Evolutionary conservation across 2,888 invertebrate species (phyloP), one percentile per base, ranked within the genome.

Genomic region (Aquatica leii): DNA sequence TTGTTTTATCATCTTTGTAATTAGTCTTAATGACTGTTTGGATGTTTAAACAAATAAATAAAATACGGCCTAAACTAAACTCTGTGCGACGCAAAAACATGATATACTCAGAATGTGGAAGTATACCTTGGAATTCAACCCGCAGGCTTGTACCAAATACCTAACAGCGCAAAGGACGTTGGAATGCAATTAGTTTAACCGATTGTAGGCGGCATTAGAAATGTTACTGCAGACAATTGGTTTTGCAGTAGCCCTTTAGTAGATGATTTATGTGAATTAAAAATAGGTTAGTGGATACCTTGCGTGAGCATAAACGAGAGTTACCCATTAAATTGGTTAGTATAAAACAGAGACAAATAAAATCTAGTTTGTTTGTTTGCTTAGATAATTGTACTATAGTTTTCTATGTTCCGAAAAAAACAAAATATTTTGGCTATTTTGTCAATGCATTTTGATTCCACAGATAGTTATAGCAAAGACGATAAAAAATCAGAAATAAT

Each of bases 21-120:
- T n/a, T n/a, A n/a, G n/a, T n/a, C n/a, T n/a, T n/a, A n/a, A n/a
- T n/a, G n/a, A n/a, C n/a, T n/a, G n/a, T n/a, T n/a, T n/a, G n/a
- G n/a, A n/a, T n/a, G n/a, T n/a, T n/a, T n/a, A n/a, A n/a, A n/a
- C n/a, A n/a, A n/a, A n/a, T n/a, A n/a, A n/a, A n/a, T n/a, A n/a
- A 37, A 37, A 43, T 43, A 43, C 17, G 15, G 43, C 43, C 43
- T 43, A 43, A 43, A 43, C 14, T 43, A 14, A 14, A 43, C 43
- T 43, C 14, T 43, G 43, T 12, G 37, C 11, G 14, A 37, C 11
- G 37, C 14, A 15, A 43, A 43, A 43, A 14, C 43, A 15, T 43
- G 43, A 15, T 43, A 43, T 43, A 17, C 8, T 9, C 14, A 43
- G 17, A 43, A 43, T 4, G 14, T 43, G 17, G 43, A 43, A 15